Evolutionary conservation across 2,113 vertebrate species (phyloP), one percentile per base, ranked within the genome.

Genomic region (Hydrolagus affinis): DNA sequence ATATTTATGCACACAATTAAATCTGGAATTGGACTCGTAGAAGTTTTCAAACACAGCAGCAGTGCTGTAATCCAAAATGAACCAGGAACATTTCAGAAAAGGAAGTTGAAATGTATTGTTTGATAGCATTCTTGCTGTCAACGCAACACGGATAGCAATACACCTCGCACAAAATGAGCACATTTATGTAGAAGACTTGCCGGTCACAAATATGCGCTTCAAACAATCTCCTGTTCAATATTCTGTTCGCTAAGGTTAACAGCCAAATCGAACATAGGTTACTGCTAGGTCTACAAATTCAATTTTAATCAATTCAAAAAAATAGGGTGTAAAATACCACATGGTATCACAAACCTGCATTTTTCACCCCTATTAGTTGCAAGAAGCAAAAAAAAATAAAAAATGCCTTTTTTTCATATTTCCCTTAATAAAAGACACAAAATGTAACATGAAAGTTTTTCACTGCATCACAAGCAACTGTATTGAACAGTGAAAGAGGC

Each of bases 401-500:
- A 64, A 83, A 32, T 83, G 64, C 62, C 19, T 66, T 83, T 15
- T 73, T 64, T 66, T 80, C 11, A 59, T 7, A 62, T 1, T 23
- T 66, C 64, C 59, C n/a, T 62, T 1, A 23, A 64, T 30, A 62
- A 78, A 78, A 83, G 10, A 8, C 30, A 62, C 62, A 83, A 83
- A 19, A 83, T 30, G 14, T 21, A 83, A 83, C 66, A 17, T 30
- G 32, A 62, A 11, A 30, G 19, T 28, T 30, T 66, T 30, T 76
- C 30, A 74, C 15, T 56, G 32, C 21, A 21, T 21, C 56, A 44
- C 66, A 68, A 83, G 62, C 78, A 64, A 64, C 77, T 44, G 14
- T 25, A 56, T 2, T 59, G 66, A 83, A 83, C 85, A 86, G 88
- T 17, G 86, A 86, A 87, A 86, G 87, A 85, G 86, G 86, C 87